Percentiles rank a stretch among this genome's conserved stretches.
These are phyloP conservation scores for Cybosia mesomella DNA, from an alignment of 2,888 invertebrate species.

Conservation along the genomic window DNA sequence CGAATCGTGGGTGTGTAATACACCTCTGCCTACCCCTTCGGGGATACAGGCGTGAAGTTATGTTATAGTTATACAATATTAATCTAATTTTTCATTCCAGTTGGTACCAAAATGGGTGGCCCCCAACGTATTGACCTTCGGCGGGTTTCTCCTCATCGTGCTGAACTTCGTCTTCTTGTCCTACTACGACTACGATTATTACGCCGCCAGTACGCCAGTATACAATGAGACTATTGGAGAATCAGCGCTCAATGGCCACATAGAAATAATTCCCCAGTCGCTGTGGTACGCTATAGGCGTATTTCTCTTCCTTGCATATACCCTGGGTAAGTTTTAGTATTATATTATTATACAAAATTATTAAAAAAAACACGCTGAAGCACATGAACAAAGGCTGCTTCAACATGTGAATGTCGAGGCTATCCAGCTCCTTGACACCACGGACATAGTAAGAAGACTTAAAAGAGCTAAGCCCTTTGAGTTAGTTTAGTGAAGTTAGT, in stretches of 20 bases:
- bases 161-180: conserved; percentile 94
- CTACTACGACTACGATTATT: conserved; percentile 95
- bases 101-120: conserved; percentile 98
- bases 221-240: conserved; percentile 65
- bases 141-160: conserved; percentile 97
- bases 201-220: conserved; percentile 88
- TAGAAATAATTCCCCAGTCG: conserved; percentile 91
- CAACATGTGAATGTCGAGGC: no score
- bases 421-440: no score
- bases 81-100: conserved; percentile 83
- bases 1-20: no score
- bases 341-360: no score
- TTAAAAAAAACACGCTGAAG: no score
- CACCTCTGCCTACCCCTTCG: no score
- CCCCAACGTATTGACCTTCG: conserved; percentile 98
- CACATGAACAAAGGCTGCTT: no score
- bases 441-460: no score
- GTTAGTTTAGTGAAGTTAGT: no score
- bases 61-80: background rate
- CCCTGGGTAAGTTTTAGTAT: conserved; percentile 90
- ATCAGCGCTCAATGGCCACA: conserved; percentile 69
- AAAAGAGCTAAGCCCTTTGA: no score
- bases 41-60: no score
- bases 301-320: conserved; percentile 97
- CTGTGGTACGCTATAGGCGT: conserved; percentile 95